Conservation (phyloP, 92 coral and sea anemone genomes). For the Parazoanthus darwini region DNA sequence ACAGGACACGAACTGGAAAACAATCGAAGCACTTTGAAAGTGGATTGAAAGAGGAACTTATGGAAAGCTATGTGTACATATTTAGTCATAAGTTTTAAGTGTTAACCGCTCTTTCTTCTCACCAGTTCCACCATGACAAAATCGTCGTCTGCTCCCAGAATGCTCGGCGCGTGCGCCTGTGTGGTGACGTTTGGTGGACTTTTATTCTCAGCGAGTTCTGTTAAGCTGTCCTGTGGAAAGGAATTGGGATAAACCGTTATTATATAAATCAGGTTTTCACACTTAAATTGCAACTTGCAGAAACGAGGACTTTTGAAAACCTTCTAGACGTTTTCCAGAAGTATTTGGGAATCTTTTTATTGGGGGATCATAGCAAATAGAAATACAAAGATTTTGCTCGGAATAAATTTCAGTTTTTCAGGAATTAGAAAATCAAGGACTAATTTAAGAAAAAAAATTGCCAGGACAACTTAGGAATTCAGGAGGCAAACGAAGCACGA, state of each 20-base stretch:
- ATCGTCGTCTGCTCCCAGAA: constrained; percentile 83
- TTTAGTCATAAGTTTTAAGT: no score
- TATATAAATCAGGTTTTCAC: not conserved
- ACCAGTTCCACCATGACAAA: constrained; percentile 95
- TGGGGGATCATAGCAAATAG: no score
- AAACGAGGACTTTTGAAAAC: no score
- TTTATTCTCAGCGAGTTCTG: constrained; percentile 57
- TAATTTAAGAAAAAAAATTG: no score
- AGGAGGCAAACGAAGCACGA: no score
- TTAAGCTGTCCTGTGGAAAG: constrained; percentile 53
- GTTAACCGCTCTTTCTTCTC: constrained; percentile 13
- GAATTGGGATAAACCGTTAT: not conserved
- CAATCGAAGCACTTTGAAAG: not conserved
- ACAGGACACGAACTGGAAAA: not conserved
- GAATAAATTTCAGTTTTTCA: no score
- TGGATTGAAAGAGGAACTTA: not conserved
- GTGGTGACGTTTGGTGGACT: constrained; percentile 33
- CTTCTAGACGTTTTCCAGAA: no score
- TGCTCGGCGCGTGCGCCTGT: constrained; percentile 54
- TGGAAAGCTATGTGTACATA: not conserved
- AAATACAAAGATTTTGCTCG: no score
- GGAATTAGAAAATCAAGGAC: no score
- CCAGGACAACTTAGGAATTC: no score
- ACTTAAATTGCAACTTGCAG: no score
- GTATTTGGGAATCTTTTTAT: no score